These are phyloP conservation scores for Gallinago solitaria DNA, from an alignment of 2,797 vertebrate species.

Conservation along the genomic window DNA sequence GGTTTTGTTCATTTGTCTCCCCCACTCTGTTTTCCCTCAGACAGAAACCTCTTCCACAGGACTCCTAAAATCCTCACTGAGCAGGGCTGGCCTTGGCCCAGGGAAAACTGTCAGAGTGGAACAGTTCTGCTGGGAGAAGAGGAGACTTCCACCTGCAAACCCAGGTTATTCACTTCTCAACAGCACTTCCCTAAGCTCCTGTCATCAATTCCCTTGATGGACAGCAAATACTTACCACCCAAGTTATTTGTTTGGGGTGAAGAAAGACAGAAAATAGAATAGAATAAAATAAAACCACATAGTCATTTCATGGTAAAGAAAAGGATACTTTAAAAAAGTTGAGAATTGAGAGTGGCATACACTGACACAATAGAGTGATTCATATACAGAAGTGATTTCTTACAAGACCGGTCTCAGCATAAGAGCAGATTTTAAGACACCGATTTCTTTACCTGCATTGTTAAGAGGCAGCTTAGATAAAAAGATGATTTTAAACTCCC, in stretches of 20 bases:
- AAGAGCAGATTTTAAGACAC: background rate
- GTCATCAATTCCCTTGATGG: background rate
- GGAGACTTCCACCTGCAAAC: background rate
- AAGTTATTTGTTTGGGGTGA: background rate
- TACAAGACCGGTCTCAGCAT: background rate
- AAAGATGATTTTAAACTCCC: background rate
- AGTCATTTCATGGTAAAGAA: background rate
- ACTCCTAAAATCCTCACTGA: fast-evolving
- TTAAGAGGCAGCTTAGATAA: background rate
- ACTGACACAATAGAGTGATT: background rate
- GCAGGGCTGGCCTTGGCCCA: background rate
- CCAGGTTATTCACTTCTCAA: background rate
- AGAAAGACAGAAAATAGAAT: background rate
- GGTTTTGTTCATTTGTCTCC: constrained; percentile 35
- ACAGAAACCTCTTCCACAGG: background rate
- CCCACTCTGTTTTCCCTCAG: background rate
- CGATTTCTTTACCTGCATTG: background rate
- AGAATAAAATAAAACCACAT: background rate
- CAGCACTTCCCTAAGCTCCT: background rate
- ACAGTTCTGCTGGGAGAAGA: background rate
- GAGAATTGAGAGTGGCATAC: background rate
- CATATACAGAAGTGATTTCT: background rate
- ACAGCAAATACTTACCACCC: background rate
- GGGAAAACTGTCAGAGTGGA: background rate
- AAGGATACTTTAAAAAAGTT: background rate